These are phyloP conservation scores for Pocillopora verrucosa DNA, from an alignment of 64 coral and sea anemone genomes.

Conservation along the genomic window DNA sequence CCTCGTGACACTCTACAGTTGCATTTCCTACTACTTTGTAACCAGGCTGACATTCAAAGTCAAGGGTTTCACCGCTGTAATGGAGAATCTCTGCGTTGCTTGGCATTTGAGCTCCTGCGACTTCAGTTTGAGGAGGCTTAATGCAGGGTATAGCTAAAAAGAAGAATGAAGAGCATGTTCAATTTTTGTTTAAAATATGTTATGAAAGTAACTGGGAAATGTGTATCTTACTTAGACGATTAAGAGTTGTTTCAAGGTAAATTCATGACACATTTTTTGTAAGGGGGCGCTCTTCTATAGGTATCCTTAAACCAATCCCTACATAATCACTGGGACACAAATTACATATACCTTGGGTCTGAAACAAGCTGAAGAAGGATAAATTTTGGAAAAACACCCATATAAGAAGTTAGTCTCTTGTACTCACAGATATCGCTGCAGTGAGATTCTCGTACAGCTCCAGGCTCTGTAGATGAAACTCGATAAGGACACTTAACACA, in stretches of 20 bases:
- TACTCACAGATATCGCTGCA: neutral
- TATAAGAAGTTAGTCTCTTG: neutral
- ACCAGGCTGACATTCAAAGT: neutral
- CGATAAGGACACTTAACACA: neutral
- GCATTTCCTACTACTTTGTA: slow-evolving; percentile 14
- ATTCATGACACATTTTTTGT: too few species aligned
- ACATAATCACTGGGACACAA: too few species aligned
- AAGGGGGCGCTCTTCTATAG: too few species aligned
- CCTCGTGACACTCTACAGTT: neutral
- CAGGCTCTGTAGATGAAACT: neutral
- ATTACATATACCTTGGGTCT: too few species aligned
- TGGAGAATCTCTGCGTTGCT: neutral
- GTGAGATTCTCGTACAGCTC: neutral
- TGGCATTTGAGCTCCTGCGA: neutral
- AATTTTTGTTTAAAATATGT: too few species aligned
- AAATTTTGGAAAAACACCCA: too few species aligned
- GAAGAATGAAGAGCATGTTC: neutral
- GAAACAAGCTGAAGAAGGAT: too few species aligned
- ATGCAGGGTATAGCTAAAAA: neutral
- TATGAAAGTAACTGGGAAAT: too few species aligned
- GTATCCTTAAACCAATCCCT: too few species aligned
- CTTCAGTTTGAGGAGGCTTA: neutral
- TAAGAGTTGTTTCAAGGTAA: too few species aligned
- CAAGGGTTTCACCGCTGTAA: neutral
- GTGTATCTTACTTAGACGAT: too few species aligned